Evolutionary conservation across 1,140 invertebrate genomes (phyloP).

Genomic region (Cotesia glomerata): DNA sequence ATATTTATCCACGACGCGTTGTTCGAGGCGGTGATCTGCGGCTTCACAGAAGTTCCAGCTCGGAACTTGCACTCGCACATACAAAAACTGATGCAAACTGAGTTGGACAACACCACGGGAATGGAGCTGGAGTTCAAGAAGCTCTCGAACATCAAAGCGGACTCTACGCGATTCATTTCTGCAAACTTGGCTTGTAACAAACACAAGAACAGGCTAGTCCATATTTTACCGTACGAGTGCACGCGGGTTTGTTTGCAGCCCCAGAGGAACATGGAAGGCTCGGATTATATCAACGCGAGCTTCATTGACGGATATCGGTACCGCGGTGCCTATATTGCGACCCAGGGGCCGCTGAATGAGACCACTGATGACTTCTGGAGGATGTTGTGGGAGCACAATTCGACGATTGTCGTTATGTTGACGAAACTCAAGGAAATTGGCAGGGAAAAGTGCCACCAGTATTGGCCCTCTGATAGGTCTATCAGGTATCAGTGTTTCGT

Average conservation of each 20-base stretch:
- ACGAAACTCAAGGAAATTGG: constrained; percentile 98
- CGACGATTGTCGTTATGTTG: constrained; percentile 98
- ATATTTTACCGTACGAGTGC: constrained; percentile 96
- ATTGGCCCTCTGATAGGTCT: constrained; percentile 97
- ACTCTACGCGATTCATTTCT: constrained; percentile 92
- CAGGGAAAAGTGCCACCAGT: constrained; percentile 96
- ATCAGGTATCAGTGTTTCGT: constrained; percentile 96
- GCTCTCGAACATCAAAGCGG: constrained; percentile 91
- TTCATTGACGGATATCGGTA: constrained; percentile 96
- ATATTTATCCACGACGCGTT: constrained; percentile 99
- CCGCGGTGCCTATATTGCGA: constrained; percentile 95
- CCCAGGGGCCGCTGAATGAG: constrained; percentile 94
- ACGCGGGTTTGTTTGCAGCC: constrained; percentile 93
- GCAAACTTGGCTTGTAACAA: constrained; percentile 97
- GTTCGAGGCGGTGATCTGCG: constrained; percentile 94
- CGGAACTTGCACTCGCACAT: constrained; percentile 92
- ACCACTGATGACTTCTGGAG: constrained; percentile 99
- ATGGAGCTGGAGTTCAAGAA: constrained; percentile 99
- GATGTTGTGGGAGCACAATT: constrained; percentile 99
- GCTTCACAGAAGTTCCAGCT: constrained; percentile 92
- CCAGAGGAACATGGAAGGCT: constrained; percentile 89
- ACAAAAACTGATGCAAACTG: constrained; percentile 85
- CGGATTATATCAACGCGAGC: constrained; percentile 99
- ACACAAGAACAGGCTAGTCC: constrained; percentile 96
- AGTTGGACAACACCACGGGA: constrained; percentile 88